A percentile compares a stretch with the other conserved stretches of the same genome.
These are phyloP conservation scores for Danio tinwini DNA, from an alignment of 2,797 vertebrate species.

Conservation along the genomic window DNA sequence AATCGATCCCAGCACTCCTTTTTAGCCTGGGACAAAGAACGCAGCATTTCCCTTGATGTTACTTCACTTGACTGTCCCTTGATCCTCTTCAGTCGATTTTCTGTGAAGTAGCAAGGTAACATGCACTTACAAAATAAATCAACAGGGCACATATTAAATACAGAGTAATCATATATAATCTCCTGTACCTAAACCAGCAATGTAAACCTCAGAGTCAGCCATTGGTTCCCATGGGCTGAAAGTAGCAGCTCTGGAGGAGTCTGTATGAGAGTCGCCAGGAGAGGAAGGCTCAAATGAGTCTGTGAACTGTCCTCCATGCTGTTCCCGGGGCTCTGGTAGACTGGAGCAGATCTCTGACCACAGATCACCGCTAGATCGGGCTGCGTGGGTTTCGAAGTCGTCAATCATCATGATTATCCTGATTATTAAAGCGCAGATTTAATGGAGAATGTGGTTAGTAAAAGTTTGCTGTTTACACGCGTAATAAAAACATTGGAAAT, in stretches of 20 bases:
- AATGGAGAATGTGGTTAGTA: neutral
- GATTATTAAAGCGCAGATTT: neutral
- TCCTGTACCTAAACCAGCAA: slow-evolving; percentile 88
- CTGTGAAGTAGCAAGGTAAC: slow-evolving; percentile 69
- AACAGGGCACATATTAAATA: neutral
- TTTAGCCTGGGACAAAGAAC: slow-evolving; percentile 91
- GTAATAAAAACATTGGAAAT: neutral
- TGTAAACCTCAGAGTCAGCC: slow-evolving; percentile 91
- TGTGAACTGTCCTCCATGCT: slow-evolving; percentile 76
- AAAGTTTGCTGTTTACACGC: neutral
- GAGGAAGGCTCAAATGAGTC: slow-evolving; percentile 84
- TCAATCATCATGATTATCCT: slow-evolving; percentile 80
- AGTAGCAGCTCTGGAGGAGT: slow-evolving; percentile 46
- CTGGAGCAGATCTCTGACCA: slow-evolving; percentile 93
- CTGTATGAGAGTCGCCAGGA: slow-evolving; percentile 53
- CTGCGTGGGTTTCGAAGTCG: slow-evolving; percentile 74
- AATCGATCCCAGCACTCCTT: slow-evolving; percentile 98
- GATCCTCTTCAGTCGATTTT: slow-evolving; percentile 91
- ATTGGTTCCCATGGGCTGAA: slow-evolving; percentile 88
- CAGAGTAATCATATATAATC: neutral
- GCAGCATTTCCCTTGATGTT: slow-evolving; percentile 95
- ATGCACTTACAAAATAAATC: neutral
- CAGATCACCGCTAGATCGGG: slow-evolving; percentile 84
- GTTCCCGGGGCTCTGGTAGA: slow-evolving; percentile 73
- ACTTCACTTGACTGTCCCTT: slow-evolving; percentile 91